These are phyloP conservation scores for Lota lota DNA, from an alignment of 2,113 vertebrate genomes.

Conservation along the genomic window DNA sequence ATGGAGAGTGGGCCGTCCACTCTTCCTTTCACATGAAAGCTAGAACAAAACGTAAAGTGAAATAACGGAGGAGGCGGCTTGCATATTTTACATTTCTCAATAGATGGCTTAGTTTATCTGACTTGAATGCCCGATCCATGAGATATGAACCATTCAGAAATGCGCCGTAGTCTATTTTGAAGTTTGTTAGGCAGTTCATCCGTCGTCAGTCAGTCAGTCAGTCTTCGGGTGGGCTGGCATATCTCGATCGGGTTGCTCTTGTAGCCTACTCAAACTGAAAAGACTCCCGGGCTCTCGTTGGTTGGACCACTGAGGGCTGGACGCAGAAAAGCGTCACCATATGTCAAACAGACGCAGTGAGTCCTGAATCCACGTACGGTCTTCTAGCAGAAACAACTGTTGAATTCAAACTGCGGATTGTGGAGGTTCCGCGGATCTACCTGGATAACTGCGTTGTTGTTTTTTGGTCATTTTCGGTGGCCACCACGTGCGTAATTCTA, in stretches of 20 bases:
- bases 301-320: slow-evolving; percentile 35
- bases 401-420: slow-evolving; percentile 40
- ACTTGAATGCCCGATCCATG: too few relatives aligned
- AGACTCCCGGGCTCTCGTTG: slow-evolving; percentile 52
- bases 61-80: too few relatives aligned
- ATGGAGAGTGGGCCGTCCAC: neutral
- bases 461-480: neutral
- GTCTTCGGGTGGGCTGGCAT: neutral
- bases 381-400: slow-evolving; percentile 60
- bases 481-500: neutral
- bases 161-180: too few relatives aligned
- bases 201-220: too few relatives aligned
- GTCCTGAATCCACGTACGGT: slow-evolving; percentile 26
- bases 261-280: neutral
- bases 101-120: too few relatives aligned
- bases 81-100: too few relatives aligned
- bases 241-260: too few relatives aligned
- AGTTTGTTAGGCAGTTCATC: too few relatives aligned
- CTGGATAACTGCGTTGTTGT: slow-evolving; percentile 25
- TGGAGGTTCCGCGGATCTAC: slow-evolving; percentile 40
- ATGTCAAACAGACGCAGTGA: slow-evolving; percentile 48
- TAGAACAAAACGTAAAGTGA: too few relatives aligned
- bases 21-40: too few relatives aligned
- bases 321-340: slow-evolving; percentile 54
- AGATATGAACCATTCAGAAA: too few relatives aligned